Conservation (phyloP, 2,113 vertebrate species). For the Aspiorhynchus laticeps region DNA sequence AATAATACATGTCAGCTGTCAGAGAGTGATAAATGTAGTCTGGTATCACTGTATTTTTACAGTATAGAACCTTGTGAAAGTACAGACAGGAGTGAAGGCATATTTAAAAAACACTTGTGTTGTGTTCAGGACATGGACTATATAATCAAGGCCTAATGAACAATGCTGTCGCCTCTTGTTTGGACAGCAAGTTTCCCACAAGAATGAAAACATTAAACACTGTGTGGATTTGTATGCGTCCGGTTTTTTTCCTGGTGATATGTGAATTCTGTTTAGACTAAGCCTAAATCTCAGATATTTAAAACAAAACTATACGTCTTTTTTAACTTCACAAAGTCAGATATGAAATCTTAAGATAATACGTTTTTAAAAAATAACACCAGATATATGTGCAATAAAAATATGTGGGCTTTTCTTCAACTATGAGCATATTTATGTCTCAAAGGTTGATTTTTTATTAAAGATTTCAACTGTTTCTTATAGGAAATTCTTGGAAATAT, state of each 20-base stretch:
- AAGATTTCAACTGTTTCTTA: background rate
- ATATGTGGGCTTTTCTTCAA: background rate
- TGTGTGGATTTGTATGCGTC: background rate
- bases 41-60: background rate
- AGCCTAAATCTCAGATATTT: slow-evolving; percentile 24
- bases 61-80: background rate
- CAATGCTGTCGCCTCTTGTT: slow-evolving; percentile 26
- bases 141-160: slow-evolving; percentile 36
- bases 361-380: background rate
- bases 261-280: slow-evolving; percentile 29
- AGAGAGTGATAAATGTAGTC: background rate
- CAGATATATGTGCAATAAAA: background rate
- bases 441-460: background rate
- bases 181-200: slow-evolving; percentile 26
- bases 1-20: background rate
- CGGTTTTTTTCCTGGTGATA: background rate
- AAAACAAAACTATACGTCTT: background rate
- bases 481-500: background rate
- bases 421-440: background rate
- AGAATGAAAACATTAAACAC: slow-evolving; percentile 41
- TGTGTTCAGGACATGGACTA: background rate
- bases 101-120: slow-evolving; percentile 2
- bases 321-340: background rate
- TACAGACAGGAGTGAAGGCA: slow-evolving; percentile 3
- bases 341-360: background rate